Percentiles rank a stretch among this genome's conserved stretches.
These are phyloP conservation scores for Enteromius unitaeniatus DNA, from an alignment of 2,797 vertebrate genomes.

Conservation along the genomic window DNA sequence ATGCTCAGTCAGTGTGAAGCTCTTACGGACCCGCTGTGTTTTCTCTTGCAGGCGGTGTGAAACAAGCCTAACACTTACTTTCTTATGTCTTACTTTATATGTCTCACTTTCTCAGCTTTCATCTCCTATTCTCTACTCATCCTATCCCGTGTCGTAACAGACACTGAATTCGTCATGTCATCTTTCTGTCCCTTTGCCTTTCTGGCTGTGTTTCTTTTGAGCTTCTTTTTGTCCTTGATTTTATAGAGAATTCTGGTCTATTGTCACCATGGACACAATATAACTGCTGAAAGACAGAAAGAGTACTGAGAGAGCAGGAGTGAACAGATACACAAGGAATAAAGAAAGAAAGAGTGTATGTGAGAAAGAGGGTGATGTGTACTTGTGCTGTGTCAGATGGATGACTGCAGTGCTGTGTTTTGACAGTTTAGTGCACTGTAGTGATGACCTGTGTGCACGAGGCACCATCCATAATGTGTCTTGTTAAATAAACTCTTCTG, in stretches of 20 bases:
- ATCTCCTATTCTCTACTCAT: neutral
- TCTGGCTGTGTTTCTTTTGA: neutral
- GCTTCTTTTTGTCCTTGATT: conserved; percentile 3
- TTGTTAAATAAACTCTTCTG: neutral
- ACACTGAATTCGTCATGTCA: neutral
- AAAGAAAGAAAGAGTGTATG: neutral
- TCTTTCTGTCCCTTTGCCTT: neutral
- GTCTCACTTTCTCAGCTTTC: neutral
- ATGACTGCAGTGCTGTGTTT: conserved; percentile 19
- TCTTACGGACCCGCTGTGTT: neutral
- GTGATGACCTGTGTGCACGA: neutral
- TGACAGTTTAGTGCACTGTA: conserved; percentile 28
- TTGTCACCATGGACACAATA: neutral
- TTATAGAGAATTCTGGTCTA: neutral
- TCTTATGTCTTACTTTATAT: neutral
- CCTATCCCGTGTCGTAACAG: neutral
- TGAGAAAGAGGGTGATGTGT: neutral
- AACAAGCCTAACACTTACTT: neutral
- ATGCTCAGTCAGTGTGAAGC: neutral
- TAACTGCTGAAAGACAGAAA: neutral
- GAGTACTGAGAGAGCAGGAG: neutral
- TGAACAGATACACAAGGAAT: neutral
- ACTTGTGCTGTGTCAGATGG: conserved; percentile 9
- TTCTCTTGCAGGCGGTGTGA: conserved; percentile 3
- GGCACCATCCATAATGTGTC: neutral